Base-by-base conservation (phyloP, 2,797 vertebrate species). In the Tragopan temminckii region DNA sequence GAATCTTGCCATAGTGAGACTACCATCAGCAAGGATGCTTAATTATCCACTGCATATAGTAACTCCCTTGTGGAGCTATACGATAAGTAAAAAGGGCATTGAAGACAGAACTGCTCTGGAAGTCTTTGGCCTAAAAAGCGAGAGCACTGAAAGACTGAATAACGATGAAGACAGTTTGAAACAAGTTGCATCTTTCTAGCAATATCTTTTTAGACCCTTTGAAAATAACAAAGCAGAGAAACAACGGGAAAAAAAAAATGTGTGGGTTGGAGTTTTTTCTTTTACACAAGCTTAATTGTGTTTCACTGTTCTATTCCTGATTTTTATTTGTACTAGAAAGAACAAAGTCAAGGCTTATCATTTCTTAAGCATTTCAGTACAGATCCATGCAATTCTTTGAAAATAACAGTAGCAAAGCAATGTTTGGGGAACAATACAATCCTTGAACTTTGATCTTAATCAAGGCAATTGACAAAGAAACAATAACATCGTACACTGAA, bases 11-110 rank as follows among this genome's bases (percentile, higher is more conserved):
- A 40, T 36, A 90, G 88, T 89, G 88, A 88, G 63, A 62, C 85
- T 70, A 93, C 59, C 33, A 92, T 94, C 92, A 92, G 88, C 91
- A 90, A 92, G 89, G 82, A 89, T 93, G 89, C 84, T 95, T 96
- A 94, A 94, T 96, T 95, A 95, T 83, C 94, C 33, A 11, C 75
- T 62, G 75, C 61, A 61, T 91, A 76, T 80, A 92, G 83, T 62
- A 94, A 94, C 78, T 96, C 94, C 96, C 90, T 87, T 80, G 90
- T 78, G 89, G 92, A 91, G 63, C 85, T 50, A 43, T 40, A 72
- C 57, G 88, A 80, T 74, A 89, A 90, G 83, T 85, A 42, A 69
- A 90, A 95, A 88, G 92, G 81, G 68, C 62, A 82, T 7, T 90
- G 87, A 93, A 93, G 83, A 82, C 87, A 91, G 81, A 93, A 62